Evolutionary conservation across 2,113 vertebrate genomes (phyloP).

Genomic region (Pelecanoides urinatrix): DNA sequence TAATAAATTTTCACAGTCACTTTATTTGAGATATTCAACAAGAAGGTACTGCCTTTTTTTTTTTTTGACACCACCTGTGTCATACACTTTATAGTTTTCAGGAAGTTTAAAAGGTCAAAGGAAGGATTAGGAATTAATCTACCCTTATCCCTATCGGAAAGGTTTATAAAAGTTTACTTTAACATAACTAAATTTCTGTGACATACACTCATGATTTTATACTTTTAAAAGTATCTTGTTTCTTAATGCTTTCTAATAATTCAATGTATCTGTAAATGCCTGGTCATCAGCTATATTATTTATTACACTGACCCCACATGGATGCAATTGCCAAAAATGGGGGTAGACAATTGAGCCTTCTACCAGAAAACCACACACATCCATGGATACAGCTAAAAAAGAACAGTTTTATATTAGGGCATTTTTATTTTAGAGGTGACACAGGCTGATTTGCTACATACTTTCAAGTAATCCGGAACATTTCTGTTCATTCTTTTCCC

Average conservation of each 20-base stretch:
- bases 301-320: not conserved
- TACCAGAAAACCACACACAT: not conserved
- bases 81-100: not conserved
- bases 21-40: not conserved
- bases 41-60: not conserved
- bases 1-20: not conserved
- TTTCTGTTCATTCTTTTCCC: not conserved
- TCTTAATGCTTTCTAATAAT: not conserved
- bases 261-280: not conserved
- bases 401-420: not conserved
- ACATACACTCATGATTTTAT: not conserved
- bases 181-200: not conserved
- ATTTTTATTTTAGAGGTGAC: not conserved
- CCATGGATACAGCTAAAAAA: not conserved
- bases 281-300: not conserved
- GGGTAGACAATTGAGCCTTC: not conserved
- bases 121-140: not conserved
- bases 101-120: not conserved
- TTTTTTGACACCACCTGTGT: fast-evolving
- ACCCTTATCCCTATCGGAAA: not conserved
- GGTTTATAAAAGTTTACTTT: not conserved
- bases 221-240: not conserved
- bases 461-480: not conserved
- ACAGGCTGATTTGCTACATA: not conserved
- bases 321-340: not conserved